phyloP scores from a whole-genome alignment of 2,113 vertebrate species.

The Eptesicus fuscus region DNA sequence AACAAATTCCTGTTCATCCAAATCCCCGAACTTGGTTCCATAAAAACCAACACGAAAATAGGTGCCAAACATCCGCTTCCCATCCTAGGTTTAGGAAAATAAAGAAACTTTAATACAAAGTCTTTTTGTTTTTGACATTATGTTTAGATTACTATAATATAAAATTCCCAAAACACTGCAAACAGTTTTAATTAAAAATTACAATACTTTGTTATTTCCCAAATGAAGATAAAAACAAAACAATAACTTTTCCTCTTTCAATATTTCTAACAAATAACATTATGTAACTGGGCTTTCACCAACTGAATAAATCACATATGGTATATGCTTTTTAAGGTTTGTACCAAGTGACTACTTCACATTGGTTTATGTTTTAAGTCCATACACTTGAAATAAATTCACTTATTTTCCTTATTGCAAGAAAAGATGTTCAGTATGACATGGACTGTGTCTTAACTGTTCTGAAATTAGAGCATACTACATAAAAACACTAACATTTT shows the following conservation, averaged over 20 bases:
- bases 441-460: neutral
- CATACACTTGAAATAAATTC: slow-evolving; percentile 1
- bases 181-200: slow-evolving; percentile 34
- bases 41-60: slow-evolving; percentile 99
- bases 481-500: slow-evolving; percentile 4
- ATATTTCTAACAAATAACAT: slow-evolving; percentile 20
- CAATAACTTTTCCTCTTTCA: neutral
- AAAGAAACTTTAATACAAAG: slow-evolving; percentile 65
- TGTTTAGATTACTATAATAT: neutral
- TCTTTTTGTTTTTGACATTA: neutral
- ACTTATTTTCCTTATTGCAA: slow-evolving; percentile 6
- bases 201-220: neutral
- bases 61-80: slow-evolving; percentile 99
- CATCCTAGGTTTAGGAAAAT: slow-evolving; percentile 85
- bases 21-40: slow-evolving; percentile 95
- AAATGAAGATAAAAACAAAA: slow-evolving; percentile 32
- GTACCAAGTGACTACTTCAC: neutral
- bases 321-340: neutral
- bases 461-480: neutral
- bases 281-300: neutral
- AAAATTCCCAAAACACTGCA: neutral
- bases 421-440: slow-evolving; percentile 18
- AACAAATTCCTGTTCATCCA: slow-evolving; percentile 99
- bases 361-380: neutral
- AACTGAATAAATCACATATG: neutral